phyloP scores from a whole-genome alignment of 2,113 vertebrate genomes.

The Lanius ludovicianus region DNA sequence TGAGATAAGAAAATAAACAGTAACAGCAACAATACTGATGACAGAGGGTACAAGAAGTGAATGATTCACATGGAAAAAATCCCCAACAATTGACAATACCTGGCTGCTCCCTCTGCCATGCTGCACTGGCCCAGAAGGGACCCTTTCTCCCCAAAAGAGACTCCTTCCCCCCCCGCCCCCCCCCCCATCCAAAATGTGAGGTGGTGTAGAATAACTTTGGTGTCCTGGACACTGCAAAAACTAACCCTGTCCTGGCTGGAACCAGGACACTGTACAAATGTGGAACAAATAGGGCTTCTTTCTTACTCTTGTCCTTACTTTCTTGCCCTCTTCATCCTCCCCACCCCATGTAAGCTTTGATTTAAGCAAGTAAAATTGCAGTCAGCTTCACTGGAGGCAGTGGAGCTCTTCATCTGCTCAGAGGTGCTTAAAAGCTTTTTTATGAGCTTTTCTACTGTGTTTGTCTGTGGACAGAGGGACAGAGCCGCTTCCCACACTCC shows the following conservation, averaged over 20 bases:
- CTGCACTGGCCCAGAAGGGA: background rate
- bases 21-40: background rate
- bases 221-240: background rate
- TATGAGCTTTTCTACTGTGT: background rate
- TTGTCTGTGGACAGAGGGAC: background rate
- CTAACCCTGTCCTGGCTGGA: background rate
- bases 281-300: background rate
- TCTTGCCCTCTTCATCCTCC: background rate
- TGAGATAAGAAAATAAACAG: background rate
- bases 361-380: background rate
- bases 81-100: background rate
- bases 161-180: background rate
- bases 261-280: background rate
- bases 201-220: background rate
- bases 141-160: background rate
- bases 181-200: background rate
- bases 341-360: background rate
- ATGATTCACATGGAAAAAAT: background rate
- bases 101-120: background rate
- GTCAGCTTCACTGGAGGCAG: background rate
- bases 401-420: background rate
- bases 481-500: background rate
- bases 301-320: background rate
- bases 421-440: background rate
- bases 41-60: background rate